Percentiles rank a stretch among this genome's conserved stretches.
Conservation (phyloP, 2,113 vertebrate species). For the Echinops telfairi region DNA sequence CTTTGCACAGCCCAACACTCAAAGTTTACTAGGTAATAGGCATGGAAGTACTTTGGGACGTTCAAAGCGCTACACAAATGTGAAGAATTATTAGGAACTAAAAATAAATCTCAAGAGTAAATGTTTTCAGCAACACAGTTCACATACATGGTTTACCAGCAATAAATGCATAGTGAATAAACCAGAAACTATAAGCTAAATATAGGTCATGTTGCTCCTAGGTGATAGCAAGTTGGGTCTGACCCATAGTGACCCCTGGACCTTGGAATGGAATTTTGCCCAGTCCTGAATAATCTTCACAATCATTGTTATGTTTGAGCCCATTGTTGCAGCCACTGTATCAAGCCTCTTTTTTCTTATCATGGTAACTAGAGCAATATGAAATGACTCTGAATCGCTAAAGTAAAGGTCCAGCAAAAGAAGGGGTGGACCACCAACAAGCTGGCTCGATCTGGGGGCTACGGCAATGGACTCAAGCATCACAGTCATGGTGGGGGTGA, state of each 20-base stretch:
- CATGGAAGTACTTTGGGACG: constrained; percentile 30
- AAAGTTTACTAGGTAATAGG: constrained; percentile 23
- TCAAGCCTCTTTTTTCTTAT: background rate
- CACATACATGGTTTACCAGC: constrained; percentile 38
- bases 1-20: constrained; percentile 14
- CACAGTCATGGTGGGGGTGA: too few species aligned
- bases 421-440: too few species aligned
- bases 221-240: background rate
- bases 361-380: too few species aligned
- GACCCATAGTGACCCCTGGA: background rate
- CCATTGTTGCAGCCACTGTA: background rate
- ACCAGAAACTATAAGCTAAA: constrained; percentile 24
- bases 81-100: background rate
- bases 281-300: background rate
- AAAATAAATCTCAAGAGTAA: constrained; percentile 25
- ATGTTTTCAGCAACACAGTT: constrained; percentile 12
- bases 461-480: too few species aligned
- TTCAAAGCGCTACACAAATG: constrained; percentile 31
- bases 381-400: too few species aligned
- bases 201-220: background rate
- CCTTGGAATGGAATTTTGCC: background rate
- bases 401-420: too few species aligned
- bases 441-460: too few species aligned
- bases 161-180: constrained; percentile 2
- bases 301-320: background rate